Percentiles rank a stretch among this genome's conserved stretches.
These are phyloP conservation scores for Pterois miles DNA, from an alignment of 2,797 vertebrate genomes.

Conservation along the genomic window DNA sequence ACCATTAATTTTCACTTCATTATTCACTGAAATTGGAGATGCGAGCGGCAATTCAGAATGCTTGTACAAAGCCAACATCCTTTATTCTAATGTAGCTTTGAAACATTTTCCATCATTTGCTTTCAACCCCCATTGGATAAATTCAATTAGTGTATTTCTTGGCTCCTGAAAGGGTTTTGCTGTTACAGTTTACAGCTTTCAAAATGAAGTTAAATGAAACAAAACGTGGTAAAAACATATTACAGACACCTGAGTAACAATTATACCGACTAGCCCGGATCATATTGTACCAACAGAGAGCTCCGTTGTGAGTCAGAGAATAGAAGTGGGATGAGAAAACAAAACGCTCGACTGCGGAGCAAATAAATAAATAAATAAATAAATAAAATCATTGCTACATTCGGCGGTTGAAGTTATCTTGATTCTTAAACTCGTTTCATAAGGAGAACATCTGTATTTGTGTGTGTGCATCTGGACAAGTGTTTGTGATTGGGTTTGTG, in stretches of 20 bases:
- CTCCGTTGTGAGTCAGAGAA: slow-evolving; percentile 26
- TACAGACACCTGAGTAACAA: slow-evolving; percentile 11
- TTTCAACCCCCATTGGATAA: neutral
- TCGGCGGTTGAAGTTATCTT: slow-evolving; percentile 21
- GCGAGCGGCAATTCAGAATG: neutral
- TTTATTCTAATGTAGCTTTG: neutral
- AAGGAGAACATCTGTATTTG: slow-evolving; percentile 20
- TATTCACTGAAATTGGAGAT: neutral
- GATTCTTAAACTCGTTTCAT: slow-evolving; percentile 20
- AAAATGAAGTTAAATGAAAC: slow-evolving; percentile 33
- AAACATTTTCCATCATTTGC: neutral
- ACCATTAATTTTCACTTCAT: neutral
- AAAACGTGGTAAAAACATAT: slow-evolving; percentile 9
- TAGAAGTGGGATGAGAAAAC: slow-evolving; percentile 15
- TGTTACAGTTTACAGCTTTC: slow-evolving; percentile 2
- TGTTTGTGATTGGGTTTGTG: neutral
- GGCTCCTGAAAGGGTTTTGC: slow-evolving; percentile 3
- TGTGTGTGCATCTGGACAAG: slow-evolving; percentile 12
- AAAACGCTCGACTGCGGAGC: slow-evolving; percentile 17
- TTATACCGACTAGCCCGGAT: slow-evolving; percentile 15
- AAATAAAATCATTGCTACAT: slow-evolving; percentile 8
- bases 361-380: too few species aligned
- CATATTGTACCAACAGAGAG: slow-evolving; percentile 26
- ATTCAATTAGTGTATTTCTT: slow-evolving; percentile 4
- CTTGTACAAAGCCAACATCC: neutral